Percentiles rank a stretch among this genome's conserved stretches.
phyloP scores from a whole-genome alignment of 2,113 vertebrate species.

The Egretta garzetta region DNA sequence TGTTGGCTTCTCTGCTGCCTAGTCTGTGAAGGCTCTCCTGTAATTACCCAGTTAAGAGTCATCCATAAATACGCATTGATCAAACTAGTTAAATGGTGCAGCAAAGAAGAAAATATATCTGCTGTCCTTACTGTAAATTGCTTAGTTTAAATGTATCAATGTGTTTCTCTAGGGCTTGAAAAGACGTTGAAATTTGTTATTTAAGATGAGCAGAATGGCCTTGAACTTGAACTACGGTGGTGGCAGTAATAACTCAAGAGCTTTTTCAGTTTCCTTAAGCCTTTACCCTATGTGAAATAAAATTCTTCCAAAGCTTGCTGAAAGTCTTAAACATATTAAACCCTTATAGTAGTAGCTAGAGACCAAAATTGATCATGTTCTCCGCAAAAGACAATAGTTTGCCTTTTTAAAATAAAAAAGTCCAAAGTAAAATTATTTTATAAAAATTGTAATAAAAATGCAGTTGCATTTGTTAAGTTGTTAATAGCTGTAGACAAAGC shows the following conservation, averaged over 20 bases:
- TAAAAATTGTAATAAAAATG: background rate
- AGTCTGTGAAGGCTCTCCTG: background rate
- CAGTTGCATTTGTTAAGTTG: background rate
- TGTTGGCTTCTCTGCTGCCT: background rate
- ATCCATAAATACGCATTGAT: background rate
- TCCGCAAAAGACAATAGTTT: background rate
- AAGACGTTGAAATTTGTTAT: background rate
- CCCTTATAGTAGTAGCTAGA: background rate
- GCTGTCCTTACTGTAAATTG: background rate
- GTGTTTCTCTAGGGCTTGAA: background rate
- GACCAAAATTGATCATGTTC: background rate
- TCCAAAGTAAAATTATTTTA: background rate
- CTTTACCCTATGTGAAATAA: background rate
- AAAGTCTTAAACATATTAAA: background rate
- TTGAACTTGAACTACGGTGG: background rate
- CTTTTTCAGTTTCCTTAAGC: background rate
- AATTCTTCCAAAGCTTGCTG: background rate
- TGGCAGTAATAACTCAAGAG: background rate
- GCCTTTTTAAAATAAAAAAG: background rate
- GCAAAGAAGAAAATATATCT: background rate
- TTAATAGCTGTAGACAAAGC: background rate
- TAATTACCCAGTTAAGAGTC: background rate
- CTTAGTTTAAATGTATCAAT: background rate
- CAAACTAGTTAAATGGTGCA: background rate
- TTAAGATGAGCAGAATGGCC: background rate